Evolutionary conservation across 2,797 vertebrate species (phyloP).

Genomic region (Chaetophractus vellerosus): DNA sequence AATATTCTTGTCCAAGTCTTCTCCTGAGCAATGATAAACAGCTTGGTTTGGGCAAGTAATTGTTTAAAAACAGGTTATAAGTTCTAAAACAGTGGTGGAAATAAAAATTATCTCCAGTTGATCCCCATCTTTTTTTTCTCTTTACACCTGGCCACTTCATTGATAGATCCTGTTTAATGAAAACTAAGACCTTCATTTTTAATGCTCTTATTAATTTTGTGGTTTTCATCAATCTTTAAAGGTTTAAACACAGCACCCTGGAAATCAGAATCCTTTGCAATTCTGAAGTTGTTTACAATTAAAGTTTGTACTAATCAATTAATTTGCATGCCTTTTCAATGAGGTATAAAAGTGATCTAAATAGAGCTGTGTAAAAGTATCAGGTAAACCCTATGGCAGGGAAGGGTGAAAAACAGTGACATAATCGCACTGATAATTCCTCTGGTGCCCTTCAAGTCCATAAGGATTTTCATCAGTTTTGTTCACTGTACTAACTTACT

Average conservation of each 20-base stretch:
- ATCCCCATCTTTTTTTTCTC: background rate
- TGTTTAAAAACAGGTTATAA: background rate
- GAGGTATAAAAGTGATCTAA: background rate
- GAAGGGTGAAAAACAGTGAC: background rate
- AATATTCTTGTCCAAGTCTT: constrained; percentile 19
- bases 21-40: constrained; percentile 58
- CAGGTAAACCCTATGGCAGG: background rate
- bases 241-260: background rate
- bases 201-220: background rate
- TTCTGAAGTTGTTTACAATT: background rate
- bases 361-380: background rate
- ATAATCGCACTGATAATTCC: too few relatives aligned
- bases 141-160: background rate
- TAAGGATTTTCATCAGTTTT: background rate
- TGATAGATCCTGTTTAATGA: background rate
- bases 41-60: background rate
- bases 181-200: background rate
- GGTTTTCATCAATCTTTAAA: background rate
- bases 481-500: background rate
- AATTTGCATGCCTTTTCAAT: background rate
- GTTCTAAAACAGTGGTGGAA: constrained; percentile 66
- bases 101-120: background rate
- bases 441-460: background rate
- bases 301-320: background rate
- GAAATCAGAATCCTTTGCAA: background rate